Evolutionary conservation across 2,113 vertebrate species (phyloP).

Genomic region (Thymallus thymallus): DNA sequence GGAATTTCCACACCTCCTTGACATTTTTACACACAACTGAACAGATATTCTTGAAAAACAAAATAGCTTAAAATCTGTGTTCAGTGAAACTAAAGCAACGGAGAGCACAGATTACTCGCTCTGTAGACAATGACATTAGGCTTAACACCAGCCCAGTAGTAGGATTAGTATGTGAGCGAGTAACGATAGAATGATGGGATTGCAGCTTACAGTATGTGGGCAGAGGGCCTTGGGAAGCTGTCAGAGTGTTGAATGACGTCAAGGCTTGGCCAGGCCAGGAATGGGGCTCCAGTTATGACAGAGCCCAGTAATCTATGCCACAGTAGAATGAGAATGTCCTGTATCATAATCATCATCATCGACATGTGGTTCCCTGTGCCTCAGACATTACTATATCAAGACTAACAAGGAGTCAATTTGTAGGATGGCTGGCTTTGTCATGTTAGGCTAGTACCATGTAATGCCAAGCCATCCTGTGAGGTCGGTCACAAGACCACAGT

Average conservation of each 20-base stretch:
- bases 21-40: background rate
- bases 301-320: background rate
- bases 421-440: background rate
- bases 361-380: background rate
- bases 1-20: background rate
- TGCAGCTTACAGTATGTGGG: conserved; percentile 25
- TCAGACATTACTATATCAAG: background rate
- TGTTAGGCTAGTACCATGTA: too few relatives aligned
- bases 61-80: background rate
- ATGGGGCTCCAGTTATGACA: background rate
- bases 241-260: conserved; percentile 36
- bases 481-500: background rate
- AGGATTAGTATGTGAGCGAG: conserved; percentile 7
- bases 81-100: background rate
- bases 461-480: background rate
- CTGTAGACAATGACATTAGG: background rate
- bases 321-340: background rate
- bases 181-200: conserved; percentile 11
- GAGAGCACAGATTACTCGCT: background rate
- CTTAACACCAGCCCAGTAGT: background rate
- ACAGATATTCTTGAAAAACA: too few relatives aligned
- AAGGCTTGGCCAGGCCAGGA: background rate
- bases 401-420: background rate
- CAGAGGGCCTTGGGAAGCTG: conserved; percentile 46
- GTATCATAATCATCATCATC: background rate